phyloP scores from a whole-genome alignment of 1,140 invertebrate species.

The Ceratoteleas bidentatus region DNA sequence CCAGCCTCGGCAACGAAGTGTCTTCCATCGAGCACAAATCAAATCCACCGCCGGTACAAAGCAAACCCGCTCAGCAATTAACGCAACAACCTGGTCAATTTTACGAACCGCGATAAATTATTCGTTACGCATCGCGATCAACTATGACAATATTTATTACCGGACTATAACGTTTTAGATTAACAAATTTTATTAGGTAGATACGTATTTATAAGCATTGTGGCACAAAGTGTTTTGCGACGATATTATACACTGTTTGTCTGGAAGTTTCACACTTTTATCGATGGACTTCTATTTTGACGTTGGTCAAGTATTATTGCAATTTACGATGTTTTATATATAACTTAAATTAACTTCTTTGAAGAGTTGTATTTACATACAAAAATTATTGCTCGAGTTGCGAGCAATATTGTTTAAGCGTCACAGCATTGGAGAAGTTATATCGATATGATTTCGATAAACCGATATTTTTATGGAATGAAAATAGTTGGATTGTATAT shows the following conservation, averaged over 20 bases:
- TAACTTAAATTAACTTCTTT: not conserved
- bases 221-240: too few relatives aligned
- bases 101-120: slow-evolving; percentile 69
- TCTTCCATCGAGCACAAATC: slow-evolving; percentile 18
- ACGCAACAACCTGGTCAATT: slow-evolving; percentile 74
- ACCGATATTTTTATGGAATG: not conserved
- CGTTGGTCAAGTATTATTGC: not conserved
- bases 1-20: slow-evolving; percentile 51
- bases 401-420: not conserved
- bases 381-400: not conserved
- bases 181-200: not conserved
- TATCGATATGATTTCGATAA: not conserved
- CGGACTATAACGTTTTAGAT: not conserved
- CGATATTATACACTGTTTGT: too few relatives aligned
- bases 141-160: slow-evolving; percentile 51
- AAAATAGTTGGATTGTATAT: not conserved
- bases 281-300: not conserved
- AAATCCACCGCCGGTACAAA: slow-evolving; percentile 76
- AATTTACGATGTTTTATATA: not conserved
- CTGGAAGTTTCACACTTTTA: not conserved
- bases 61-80: slow-evolving; percentile 80
- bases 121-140: slow-evolving; percentile 11
- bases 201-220: too few relatives aligned
- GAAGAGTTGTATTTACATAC: not conserved
- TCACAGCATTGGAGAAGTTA: too few relatives aligned